Conservation (phyloP, 2,888 invertebrate species). For the Caenorhabditis auriculariae region DNA sequence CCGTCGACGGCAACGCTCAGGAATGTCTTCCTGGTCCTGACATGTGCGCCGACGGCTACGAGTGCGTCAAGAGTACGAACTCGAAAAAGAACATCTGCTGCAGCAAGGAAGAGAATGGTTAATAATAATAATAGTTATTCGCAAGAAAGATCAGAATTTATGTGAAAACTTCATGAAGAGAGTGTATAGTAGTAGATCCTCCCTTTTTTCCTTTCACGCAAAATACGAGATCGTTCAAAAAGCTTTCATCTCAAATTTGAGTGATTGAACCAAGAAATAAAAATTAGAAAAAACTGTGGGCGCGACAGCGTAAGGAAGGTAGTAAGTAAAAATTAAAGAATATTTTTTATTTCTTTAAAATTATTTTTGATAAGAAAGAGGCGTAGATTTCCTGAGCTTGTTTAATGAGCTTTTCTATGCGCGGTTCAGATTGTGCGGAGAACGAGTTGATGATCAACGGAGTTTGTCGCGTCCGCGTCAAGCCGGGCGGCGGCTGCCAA, state of each 20-base stretch:
- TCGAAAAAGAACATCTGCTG: conserved; percentile 43
- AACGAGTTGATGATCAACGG: conserved; percentile 39
- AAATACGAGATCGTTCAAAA: too few species aligned
- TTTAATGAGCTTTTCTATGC: not conserved
- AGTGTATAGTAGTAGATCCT: too few species aligned
- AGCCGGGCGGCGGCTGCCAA: conserved; percentile 33
- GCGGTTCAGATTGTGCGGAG: conserved; percentile 27
- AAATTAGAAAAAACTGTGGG: too few species aligned
- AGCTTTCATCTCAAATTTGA: too few species aligned
- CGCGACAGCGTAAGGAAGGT: too few species aligned
- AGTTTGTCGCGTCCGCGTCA: conserved; percentile 27
- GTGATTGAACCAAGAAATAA: too few species aligned
- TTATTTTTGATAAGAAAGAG: not conserved
- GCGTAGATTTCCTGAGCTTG: not conserved
- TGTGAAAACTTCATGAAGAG: too few species aligned
- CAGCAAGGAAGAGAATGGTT: conserved; percentile 32
- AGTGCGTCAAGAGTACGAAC: conserved; percentile 38
- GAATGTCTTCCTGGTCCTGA: conserved; percentile 41
- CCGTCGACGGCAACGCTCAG: conserved; percentile 41
- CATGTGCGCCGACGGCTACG: conserved; percentile 41
- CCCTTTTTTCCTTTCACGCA: too few species aligned
- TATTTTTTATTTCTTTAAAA: too few species aligned
- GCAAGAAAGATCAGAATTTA: too few species aligned
- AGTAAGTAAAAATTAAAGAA: too few species aligned
- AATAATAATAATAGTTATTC: too few species aligned